Evolutionary conservation across 2,797 vertebrate genomes (phyloP), one percentile per base, ranked within the genome.

Genomic region (Sternarchorhynchus goeldii): DNA sequence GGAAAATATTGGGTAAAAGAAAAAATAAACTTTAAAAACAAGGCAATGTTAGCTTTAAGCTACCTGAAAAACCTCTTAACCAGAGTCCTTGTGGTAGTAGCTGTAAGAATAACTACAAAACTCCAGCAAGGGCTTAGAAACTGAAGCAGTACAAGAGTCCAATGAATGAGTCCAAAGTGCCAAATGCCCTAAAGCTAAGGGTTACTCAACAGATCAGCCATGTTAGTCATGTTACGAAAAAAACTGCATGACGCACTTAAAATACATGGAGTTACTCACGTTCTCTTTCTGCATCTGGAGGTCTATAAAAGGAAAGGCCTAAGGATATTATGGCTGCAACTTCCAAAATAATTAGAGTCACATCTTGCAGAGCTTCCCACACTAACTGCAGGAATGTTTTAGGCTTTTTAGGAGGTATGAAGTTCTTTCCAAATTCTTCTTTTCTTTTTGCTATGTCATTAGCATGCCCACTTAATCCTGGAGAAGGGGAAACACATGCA

Each of bases 361-460:
- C 95, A 5, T 99, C 97, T 91, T 98, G 97, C 87, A 99, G 93
- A 0, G 97, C 96, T 90, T 99, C 97, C 96, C 97, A 98, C 81
- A 99, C 96, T 85, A 99, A 95, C 90, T 97, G 95, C 89, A 99
- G 86, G 93, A 99, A 99, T 84, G 97, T 99, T 95, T 99, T 99
- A 93, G 97, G 95, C 95, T 97, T 99, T 93, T 99, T 98, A 75
- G 97, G 97, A 94, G 97, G 97, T 92, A 99, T 98, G 88, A 96
- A 90, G 90, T 99, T 99, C 91, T 94, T 90, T 90, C 97, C 97
- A 88, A 95, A 99, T 90, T 94, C 93, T 90, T 94, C 92, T 92
- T 92, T 96, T 88, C 97, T 94, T 87, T 95, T 93, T 87, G 93
- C 90, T 86, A 98, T 91, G 88, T 99, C 97, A 79, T 95, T 93